Evolutionary conservation across 2,113 vertebrate species (phyloP).

Genomic region (Oncorhynchus masou): DNA sequence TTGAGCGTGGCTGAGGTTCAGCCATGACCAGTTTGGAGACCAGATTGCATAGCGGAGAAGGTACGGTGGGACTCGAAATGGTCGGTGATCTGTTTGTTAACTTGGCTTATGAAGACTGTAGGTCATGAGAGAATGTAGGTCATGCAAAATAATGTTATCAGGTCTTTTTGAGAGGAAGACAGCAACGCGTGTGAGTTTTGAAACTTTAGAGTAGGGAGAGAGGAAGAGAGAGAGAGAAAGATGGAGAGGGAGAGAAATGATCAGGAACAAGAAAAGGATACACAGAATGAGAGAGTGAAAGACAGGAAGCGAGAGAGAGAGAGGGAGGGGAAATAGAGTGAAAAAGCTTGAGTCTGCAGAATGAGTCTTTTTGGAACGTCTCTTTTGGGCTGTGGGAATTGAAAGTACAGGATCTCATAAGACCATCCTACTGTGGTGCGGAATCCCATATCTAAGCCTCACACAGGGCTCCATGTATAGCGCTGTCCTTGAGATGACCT

Average conservation of each 20-base stretch:
- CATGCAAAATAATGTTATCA: no score
- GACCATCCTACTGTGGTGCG: conserved; percentile 24
- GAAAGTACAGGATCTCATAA: conserved; percentile 41
- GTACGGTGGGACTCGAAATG: no score
- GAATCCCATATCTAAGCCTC: conserved; percentile 13
- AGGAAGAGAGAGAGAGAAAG: no score
- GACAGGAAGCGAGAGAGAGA: neutral
- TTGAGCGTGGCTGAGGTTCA: no score
- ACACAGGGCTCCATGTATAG: conserved; percentile 21
- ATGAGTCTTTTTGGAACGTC: neutral
- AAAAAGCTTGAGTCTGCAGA: conserved; percentile 42
- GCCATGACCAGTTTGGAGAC: no score
- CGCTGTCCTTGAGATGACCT: conserved; percentile 48
- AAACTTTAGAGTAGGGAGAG: conserved; percentile 1
- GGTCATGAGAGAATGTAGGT: no score
- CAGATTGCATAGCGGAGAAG: no score
- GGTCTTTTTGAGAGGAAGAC: neutral
- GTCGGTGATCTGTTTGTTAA: no score
- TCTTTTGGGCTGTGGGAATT: conserved; percentile 32
- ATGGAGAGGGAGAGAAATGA: conserved; percentile 1
- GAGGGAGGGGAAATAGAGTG: conserved; percentile 1
- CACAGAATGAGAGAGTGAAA: neutral
- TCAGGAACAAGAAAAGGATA: neutral
- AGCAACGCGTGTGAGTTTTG: neutral
- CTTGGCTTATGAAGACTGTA: no score